A percentile compares a stretch with the other conserved stretches of the same genome.
Conservation (phyloP, 1,140 invertebrate species). For the Lordiphosa clarofinis region DNA sequence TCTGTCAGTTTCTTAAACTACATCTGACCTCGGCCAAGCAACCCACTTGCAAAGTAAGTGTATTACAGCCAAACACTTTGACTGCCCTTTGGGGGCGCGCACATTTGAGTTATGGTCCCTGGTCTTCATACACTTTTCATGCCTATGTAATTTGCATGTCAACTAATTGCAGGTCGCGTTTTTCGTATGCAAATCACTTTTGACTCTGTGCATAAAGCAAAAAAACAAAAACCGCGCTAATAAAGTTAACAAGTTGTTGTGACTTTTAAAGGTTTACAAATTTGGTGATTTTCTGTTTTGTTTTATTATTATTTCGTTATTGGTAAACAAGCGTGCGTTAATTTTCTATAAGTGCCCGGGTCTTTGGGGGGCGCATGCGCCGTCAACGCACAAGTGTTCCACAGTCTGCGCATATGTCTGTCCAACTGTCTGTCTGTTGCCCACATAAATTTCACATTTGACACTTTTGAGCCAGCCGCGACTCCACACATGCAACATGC, state of each 20-base stretch:
- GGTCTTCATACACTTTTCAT: constrained; percentile 9
- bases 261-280: constrained; percentile 30
- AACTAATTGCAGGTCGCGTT: constrained; percentile 55
- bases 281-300: constrained; percentile 8
- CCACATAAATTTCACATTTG: constrained; percentile 74
- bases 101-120: constrained; percentile 32
- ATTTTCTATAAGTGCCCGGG: constrained; percentile 26
- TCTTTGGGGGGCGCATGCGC: constrained; percentile 15
- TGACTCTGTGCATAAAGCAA: background rate
- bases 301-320: background rate
- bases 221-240: constrained; percentile 34
- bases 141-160: constrained; percentile 43
- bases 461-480: constrained; percentile 57
- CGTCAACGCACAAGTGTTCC: constrained; percentile 25
- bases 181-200: constrained; percentile 16
- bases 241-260: constrained; percentile 55
- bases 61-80: constrained; percentile 3
- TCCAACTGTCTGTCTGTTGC: constrained; percentile 35
- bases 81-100: background rate
- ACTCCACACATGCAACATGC: constrained; percentile 54
- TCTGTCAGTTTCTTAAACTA: too few species aligned
- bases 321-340: constrained; percentile 20
- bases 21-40: background rate
- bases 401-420: constrained; percentile 15
- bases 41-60: constrained; percentile 7